phyloP scores from a whole-genome alignment of 2,113 vertebrate species.

The Rhinopomastus cyanomelas region DNA sequence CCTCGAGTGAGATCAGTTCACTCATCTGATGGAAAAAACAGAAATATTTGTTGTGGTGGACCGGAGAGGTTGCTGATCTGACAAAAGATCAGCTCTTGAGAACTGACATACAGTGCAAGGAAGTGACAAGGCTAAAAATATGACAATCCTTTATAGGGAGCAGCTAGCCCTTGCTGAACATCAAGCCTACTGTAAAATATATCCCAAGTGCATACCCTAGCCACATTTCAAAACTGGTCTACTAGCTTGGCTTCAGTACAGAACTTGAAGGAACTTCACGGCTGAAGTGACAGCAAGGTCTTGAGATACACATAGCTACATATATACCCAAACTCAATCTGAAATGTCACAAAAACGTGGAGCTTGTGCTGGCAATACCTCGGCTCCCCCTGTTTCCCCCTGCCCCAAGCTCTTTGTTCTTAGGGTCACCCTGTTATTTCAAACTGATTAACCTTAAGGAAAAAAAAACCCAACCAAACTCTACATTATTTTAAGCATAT shows the following conservation, averaged over 20 bases:
- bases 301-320: neutral
- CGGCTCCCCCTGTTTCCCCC: neutral
- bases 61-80: neutral
- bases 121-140: constrained; percentile 6
- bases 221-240: neutral
- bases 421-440: neutral
- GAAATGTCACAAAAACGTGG: accelerated
- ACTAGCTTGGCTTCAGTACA: neutral
- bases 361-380: neutral
- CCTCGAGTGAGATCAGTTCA: neutral
- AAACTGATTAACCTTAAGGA: neutral
- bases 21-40: neutral
- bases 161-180: neutral
- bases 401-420: neutral
- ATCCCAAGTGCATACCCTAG: neutral
- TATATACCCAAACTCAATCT: accelerated
- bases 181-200: neutral
- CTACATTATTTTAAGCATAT: neutral
- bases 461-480: neutral
- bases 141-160: neutral
- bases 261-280: neutral
- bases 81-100: neutral
- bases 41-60: neutral
- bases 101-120: neutral
- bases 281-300: neutral